phyloP scores from a whole-genome alignment of 2,888 invertebrate genomes.

The Philonicus albiceps region DNA sequence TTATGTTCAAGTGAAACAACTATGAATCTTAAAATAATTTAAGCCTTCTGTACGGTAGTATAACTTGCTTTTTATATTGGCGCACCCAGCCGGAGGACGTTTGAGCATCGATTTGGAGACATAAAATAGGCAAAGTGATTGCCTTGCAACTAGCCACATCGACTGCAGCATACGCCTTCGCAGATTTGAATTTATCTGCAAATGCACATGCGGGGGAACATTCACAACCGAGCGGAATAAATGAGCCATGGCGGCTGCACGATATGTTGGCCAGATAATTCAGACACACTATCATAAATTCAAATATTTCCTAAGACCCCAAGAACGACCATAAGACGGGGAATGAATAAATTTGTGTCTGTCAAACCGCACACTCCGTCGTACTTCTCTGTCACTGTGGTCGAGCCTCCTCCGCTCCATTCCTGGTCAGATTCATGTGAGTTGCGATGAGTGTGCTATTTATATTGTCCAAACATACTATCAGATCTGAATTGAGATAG shows the following conservation, averaged over 20 bases:
- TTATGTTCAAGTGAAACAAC: not conserved
- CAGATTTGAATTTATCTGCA: not conserved
- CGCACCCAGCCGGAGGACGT: not conserved
- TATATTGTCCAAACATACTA: constrained; percentile 8
- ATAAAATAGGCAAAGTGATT: not conserved
- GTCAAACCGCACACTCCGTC: not conserved
- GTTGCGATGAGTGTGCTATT: constrained; percentile 7
- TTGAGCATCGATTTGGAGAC: not conserved
- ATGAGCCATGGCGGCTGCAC: not conserved
- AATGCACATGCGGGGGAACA: not conserved
- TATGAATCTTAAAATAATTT: not conserved
- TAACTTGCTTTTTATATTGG: not conserved
- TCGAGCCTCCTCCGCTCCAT: not conserved
- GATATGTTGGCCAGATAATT: constrained; percentile 3
- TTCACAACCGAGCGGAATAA: not conserved
- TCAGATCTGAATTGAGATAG: constrained; percentile 2
- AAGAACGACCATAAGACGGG: not conserved
- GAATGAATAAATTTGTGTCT: constrained; percentile 12
- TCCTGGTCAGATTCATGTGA: not conserved
- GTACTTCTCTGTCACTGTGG: not conserved
- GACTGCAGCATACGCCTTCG: not conserved
- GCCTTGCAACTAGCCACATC: not conserved
- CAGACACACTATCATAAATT: not conserved
- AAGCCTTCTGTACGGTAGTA: not conserved
- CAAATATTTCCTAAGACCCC: not conserved